Conservation (phyloP, 2,888 invertebrate species). For the Eudemis profundana region DNA sequence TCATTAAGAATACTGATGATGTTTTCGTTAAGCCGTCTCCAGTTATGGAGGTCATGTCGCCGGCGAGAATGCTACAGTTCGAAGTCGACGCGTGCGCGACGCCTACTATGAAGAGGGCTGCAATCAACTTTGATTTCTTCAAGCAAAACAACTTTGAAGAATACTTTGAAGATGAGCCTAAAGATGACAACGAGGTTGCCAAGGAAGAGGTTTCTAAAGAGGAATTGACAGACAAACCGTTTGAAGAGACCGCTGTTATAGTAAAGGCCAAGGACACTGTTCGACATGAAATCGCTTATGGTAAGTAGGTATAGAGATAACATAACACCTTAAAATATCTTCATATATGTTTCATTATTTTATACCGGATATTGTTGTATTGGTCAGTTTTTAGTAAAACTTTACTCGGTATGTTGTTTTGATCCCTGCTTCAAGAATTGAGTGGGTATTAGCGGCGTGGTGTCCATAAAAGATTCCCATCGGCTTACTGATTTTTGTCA, state of each 20-base stretch:
- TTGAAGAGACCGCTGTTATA: conserved; percentile 71
- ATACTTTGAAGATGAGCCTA: conserved; percentile 62
- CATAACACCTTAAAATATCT: neutral
- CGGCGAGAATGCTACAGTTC: conserved; percentile 79
- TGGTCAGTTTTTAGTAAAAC: neutral
- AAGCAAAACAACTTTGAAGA: conserved; percentile 71
- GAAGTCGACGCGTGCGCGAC: conserved; percentile 72
- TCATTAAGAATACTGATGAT: conserved; percentile 68
- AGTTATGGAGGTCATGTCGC: conserved; percentile 73
- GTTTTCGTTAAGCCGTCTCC: conserved; percentile 75
- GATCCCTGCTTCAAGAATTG: too few relatives aligned
- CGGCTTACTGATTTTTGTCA: too few relatives aligned
- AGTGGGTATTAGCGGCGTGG: too few relatives aligned
- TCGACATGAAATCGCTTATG: conserved; percentile 77
- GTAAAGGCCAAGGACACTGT: conserved; percentile 69
- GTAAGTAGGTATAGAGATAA: conserved; percentile 61
- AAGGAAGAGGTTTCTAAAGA: conserved; percentile 49
- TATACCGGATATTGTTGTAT: conserved; percentile 7
- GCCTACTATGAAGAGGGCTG: conserved; percentile 79
- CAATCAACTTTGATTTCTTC: conserved; percentile 77
- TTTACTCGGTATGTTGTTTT: neutral
- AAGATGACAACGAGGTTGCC: conserved; percentile 48
- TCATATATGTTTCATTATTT: conserved; percentile 14
- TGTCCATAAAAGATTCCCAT: too few relatives aligned
- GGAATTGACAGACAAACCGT: conserved; percentile 44